A percentile compares a stretch with the other conserved stretches of the same genome.
phyloP scores from a whole-genome alignment of 2,888 invertebrate species.

The Lamellibrachia columna region DNA sequence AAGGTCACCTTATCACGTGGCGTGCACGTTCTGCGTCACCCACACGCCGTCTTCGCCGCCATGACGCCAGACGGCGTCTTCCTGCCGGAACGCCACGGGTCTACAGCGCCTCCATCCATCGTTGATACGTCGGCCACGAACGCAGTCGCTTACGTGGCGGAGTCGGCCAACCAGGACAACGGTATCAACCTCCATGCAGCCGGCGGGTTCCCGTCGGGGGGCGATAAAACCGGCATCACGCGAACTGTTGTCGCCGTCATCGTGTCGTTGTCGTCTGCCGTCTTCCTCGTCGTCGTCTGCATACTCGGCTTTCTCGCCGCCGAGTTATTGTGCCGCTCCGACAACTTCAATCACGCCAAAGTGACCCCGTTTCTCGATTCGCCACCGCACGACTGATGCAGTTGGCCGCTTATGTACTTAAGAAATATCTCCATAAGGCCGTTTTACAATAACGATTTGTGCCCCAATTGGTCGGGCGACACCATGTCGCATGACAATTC shows the following conservation, averaged over 20 bases:
- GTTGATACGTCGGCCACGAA: not conserved
- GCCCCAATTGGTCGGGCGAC: too few relatives aligned
- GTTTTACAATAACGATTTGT: too few relatives aligned
- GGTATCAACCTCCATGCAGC: conserved; percentile 8
- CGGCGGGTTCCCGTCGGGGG: not conserved
- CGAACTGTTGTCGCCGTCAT: conserved; percentile 32
- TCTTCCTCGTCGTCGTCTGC: conserved; percentile 32
- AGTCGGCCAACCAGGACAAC: not conserved
- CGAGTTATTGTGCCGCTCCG: conserved; percentile 25
- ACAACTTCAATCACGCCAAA: not conserved
- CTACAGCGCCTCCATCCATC: not conserved
- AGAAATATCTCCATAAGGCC: not conserved
- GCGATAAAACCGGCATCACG: conserved; percentile 25
- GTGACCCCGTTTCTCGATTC: conserved; percentile 10
- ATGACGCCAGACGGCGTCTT: not conserved
- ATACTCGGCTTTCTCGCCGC: conserved; percentile 33
- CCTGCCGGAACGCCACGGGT: not conserved
- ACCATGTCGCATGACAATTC: too few relatives aligned
- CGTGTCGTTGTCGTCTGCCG: conserved; percentile 31
- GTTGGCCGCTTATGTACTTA: not conserved
- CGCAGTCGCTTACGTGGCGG: not conserved
- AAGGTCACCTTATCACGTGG: not conserved
- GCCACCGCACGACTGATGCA: not conserved
- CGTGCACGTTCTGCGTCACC: not conserved
- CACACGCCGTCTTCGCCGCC: not conserved